Evolutionary conservation across 1,140 invertebrate genomes (phyloP).

Genomic region (Drosophila arizonae): DNA sequence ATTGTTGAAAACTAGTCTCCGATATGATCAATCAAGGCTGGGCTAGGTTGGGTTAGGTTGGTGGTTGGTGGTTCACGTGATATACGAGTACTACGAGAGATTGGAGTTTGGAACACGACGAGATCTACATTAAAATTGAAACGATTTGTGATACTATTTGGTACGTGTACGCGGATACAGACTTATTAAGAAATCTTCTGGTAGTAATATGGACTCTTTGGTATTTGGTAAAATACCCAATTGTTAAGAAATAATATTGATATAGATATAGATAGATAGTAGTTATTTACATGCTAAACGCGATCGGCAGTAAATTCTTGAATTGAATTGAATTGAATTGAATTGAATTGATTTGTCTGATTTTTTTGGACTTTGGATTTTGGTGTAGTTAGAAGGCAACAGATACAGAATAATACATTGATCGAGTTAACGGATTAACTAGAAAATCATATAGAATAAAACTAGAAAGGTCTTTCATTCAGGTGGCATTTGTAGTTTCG

Average conservation of each 20-base stretch:
- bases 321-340: conserved; percentile 28
- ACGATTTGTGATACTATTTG: conserved; percentile 12
- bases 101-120: not conserved
- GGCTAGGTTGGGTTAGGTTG: too few species aligned
- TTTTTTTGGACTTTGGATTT: conserved; percentile 44
- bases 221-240: conserved; percentile 77
- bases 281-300: conserved; percentile 52
- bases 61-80: not conserved
- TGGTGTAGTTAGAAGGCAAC: conserved; percentile 45
- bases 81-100: not conserved
- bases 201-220: conserved; percentile 83
- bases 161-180: conserved; percentile 51
- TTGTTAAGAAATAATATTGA: conserved; percentile 48
- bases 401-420: conserved; percentile 53
- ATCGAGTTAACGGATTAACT: conserved; percentile 52
- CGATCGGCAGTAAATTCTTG: conserved; percentile 42
- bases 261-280: conserved; percentile 11
- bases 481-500: conserved; percentile 60
- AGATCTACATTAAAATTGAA: conserved; percentile 11
- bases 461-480: conserved; percentile 49
- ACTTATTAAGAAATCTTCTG: conserved; percentile 83
- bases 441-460: conserved; percentile 56
- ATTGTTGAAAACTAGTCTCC: not conserved
- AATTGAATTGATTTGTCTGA: conserved; percentile 33
- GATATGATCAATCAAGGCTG: not conserved